Base-by-base conservation (phyloP, 2,797 vertebrate genomes). In the Coendou prehensilis region DNA sequence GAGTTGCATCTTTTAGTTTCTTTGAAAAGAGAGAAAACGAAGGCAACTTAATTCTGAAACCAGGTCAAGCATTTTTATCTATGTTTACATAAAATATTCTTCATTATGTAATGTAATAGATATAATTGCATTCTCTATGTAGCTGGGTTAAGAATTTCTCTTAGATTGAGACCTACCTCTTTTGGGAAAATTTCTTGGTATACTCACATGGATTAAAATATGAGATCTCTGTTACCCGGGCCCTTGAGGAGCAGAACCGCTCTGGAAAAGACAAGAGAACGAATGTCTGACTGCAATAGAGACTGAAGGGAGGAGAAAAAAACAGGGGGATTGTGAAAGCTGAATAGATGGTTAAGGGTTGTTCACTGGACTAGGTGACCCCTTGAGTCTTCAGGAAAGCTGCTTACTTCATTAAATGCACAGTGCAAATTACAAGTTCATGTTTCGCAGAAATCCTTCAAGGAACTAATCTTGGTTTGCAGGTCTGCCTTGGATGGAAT, bases 71-170 rank as follows among this genome's bases (percentile, higher is more conserved):
- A 9, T 84, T 78, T 94, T 80, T 81, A 84, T 57, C 69, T 64
- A 45, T 82, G 45, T 90, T 92, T 75, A 14, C 41, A 83, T 90
- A 82, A 93, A 96, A 96, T 76, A 97, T 73, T 75, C 57, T 90
- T 89, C 54, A 93, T 88, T 92, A 93, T 86, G 5, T 87, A 96
- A 95, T 30, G 9, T 67, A 80, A 91, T 18, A 82, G 54, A 89
- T 71, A 80, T 23, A 20, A 71, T 89, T 86, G 94, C 83, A 94
- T 88, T 94, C 69, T 85, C 37, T 69, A 85, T 23, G 45, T 88
- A 90, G 56, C 61, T 56, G 15, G 41, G n/a, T 61, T 81, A 90
- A 86, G 47, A 90, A 88, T 84, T 96, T 47, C 82, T 95, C 67
- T 90, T 80, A 84, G 54, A 89, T 63, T 59, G 81, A 95, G 45